Conservation (phyloP, 2,113 vertebrate species). For the Petaurus breviceps region DNA sequence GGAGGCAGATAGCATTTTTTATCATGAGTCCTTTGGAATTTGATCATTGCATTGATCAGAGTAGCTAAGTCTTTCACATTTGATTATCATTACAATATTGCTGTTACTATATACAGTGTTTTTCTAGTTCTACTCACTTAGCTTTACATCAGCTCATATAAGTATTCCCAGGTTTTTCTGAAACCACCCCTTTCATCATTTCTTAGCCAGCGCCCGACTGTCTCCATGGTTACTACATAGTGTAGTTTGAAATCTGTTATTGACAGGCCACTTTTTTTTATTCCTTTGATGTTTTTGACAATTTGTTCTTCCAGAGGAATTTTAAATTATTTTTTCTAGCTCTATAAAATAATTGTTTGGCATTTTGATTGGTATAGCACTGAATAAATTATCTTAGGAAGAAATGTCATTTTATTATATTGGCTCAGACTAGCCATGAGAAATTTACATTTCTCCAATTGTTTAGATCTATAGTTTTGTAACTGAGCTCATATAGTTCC, state of each 20-base stretch:
- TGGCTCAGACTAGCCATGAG: background rate
- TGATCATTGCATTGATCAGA: background rate
- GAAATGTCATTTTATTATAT: background rate
- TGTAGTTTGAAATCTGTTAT: background rate
- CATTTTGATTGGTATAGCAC: background rate
- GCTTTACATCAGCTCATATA: background rate
- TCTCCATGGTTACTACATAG: background rate
- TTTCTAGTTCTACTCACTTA: background rate
- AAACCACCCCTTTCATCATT: background rate
- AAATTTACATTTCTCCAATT: background rate
- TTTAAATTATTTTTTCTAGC: background rate
- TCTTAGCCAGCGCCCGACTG: background rate
- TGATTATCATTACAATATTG: background rate
- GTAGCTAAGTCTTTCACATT: background rate
- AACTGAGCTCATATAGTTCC: background rate
- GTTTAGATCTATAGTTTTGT: background rate
- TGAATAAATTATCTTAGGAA: background rate
- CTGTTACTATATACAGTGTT: background rate
- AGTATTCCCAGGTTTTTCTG: background rate
- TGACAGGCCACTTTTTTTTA: background rate
- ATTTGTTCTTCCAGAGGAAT: background rate
- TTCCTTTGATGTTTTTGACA: background rate
- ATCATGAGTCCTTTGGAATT: background rate
- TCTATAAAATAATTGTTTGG: background rate
- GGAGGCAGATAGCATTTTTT: background rate